These are phyloP conservation scores for Dasysyrphus tricinctus DNA, from an alignment of 2,888 invertebrate species.

Conservation along the genomic window DNA sequence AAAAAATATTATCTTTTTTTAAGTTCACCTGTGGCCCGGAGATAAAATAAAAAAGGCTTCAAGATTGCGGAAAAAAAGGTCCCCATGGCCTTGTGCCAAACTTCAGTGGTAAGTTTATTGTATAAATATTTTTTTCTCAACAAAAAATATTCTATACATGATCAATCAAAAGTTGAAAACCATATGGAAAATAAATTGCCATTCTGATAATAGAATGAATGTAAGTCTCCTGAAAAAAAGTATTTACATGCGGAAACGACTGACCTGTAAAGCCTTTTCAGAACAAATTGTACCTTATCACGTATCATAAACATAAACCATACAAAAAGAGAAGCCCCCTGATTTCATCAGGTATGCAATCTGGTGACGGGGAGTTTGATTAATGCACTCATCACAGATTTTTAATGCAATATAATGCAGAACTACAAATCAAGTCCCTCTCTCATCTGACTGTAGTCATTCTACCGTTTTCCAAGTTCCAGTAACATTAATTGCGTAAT, in stretches of 20 bases:
- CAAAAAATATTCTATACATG: not conserved
- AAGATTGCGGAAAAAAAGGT: slow-evolving; percentile 82
- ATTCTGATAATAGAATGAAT: not conserved
- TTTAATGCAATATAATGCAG: not conserved
- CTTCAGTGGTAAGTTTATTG: slow-evolving; percentile 86
- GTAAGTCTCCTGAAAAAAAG: not conserved
- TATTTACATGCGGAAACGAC: not conserved
- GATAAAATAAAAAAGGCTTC: slow-evolving; percentile 76
- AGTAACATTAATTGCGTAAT: slow-evolving; percentile 60
- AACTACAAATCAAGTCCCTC: not conserved
- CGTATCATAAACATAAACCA: not conserved
- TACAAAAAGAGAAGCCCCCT: too few relatives aligned
- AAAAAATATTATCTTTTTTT: not conserved
- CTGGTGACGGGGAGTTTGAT: not conserved
- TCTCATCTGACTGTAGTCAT: slow-evolving; percentile 6
- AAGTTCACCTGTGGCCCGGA: slow-evolving; percentile 28
- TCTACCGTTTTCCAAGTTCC: not conserved
- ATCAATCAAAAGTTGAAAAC: not conserved
- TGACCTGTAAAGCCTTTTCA: not conserved
- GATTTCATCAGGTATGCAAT: not conserved
- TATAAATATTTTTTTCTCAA: not conserved
- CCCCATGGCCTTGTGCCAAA: slow-evolving; percentile 89
- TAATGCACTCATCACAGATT: not conserved
- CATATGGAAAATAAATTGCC: slow-evolving; percentile 2
- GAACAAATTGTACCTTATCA: not conserved